Conservation (phyloP, 1,140 invertebrate genomes). For the Cryptotermes secundus region DNA sequence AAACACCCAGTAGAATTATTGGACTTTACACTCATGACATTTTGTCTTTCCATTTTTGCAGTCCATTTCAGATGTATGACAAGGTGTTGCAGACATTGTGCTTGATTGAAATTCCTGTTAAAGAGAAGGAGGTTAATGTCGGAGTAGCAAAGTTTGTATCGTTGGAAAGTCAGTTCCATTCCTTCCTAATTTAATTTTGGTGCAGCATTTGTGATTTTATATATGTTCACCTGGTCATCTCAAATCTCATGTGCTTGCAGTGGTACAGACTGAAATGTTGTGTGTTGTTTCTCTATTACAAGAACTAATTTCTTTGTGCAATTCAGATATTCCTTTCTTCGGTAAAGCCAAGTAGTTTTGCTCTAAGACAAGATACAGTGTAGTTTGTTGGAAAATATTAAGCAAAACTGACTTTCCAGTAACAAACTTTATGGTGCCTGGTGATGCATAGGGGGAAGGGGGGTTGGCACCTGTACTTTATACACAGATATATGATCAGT, state of each 20-base stretch:
- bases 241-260: neutral
- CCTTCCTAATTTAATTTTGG: neutral
- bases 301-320: neutral
- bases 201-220: neutral
- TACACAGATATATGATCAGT: too few relatives aligned
- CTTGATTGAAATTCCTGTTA: too few relatives aligned
- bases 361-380: neutral
- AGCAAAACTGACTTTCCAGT: neutral
- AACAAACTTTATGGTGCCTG: neutral
- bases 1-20: neutral
- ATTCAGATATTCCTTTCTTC: neutral
- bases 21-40: neutral
- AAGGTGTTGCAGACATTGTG: neutral
- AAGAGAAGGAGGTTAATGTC: neutral
- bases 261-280: too few relatives aligned
- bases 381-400: neutral
- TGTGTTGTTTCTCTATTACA: neutral
- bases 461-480: too few relatives aligned
- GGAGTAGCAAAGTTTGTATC: neutral
- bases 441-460: neutral
- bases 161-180: neutral
- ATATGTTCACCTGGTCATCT: neutral
- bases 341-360: neutral
- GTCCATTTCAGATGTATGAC: neutral
- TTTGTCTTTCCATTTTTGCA: neutral